Conservation (phyloP, 2,888 invertebrate species). For the Acanthacorydalis orientalis region DNA sequence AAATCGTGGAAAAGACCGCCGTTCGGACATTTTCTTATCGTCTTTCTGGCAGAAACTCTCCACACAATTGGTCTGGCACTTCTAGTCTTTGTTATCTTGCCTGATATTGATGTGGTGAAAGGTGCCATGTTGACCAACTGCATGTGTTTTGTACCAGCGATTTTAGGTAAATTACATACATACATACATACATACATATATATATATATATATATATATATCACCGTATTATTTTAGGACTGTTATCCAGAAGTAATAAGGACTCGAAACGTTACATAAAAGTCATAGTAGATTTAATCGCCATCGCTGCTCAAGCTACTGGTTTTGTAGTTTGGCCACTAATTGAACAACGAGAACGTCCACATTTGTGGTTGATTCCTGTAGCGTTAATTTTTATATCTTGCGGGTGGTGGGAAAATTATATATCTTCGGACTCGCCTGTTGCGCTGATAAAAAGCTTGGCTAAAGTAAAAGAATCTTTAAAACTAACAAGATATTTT, state of each 20-base stretch:
- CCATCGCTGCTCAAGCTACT: conserved; percentile 76
- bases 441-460: conserved; percentile 57
- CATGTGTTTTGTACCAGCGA: conserved; percentile 77
- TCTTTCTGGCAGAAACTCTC: conserved; percentile 72
- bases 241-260: conserved; percentile 67
- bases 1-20: conserved; percentile 68
- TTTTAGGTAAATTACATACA: conserved; percentile 29
- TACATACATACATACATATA: neutral
- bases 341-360: conserved; percentile 42
- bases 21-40: conserved; percentile 43
- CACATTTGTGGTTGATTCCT: conserved; percentile 72
- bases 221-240: conserved; percentile 31
- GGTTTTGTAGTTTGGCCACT: conserved; percentile 89
- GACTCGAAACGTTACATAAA: conserved; percentile 64
- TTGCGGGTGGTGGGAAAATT: conserved; percentile 97
- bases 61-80: conserved; percentile 77
- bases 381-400: conserved; percentile 73
- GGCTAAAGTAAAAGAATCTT: conserved; percentile 61
- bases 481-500: conserved; percentile 70
- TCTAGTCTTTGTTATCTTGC: conserved; percentile 75
- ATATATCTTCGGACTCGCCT: conserved; percentile 72
- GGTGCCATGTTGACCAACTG: conserved; percentile 95
- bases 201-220: neutral
- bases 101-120: conserved; percentile 83
- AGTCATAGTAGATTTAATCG: conserved; percentile 67